Evolutionary conservation across 1,140 invertebrate species (phyloP).

Genomic region (Drosophila equinoxialis): DNA sequence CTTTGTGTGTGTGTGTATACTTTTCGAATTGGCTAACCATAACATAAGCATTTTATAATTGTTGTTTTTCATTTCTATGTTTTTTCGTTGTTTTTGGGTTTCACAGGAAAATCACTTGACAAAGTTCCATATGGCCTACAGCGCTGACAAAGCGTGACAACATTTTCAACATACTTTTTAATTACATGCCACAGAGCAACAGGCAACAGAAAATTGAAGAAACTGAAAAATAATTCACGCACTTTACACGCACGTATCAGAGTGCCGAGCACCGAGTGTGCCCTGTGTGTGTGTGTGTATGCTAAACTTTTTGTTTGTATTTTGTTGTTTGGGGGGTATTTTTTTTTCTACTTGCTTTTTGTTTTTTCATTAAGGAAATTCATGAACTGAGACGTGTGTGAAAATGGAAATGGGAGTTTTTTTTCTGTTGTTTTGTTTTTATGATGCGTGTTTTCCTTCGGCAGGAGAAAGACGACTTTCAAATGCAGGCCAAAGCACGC

Average conservation of each 20-base stretch:
- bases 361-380: constrained; percentile 70
- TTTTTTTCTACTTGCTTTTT: background rate
- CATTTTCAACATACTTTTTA: constrained; percentile 52
- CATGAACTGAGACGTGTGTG: constrained; percentile 53
- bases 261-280: constrained; percentile 6
- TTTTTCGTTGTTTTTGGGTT: background rate
- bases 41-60: background rate
- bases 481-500: constrained; percentile 45
- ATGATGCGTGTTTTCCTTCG: constrained; percentile 12
- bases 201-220: constrained; percentile 31
- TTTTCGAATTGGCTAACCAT: background rate
- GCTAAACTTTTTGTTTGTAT: constrained; percentile 20
- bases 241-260: constrained; percentile 53
- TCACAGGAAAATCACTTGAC: background rate
- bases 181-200: constrained; percentile 63
- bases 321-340: background rate
- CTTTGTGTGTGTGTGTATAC: background rate
- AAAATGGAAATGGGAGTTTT: background rate
- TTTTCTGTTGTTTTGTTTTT: constrained; percentile 19
- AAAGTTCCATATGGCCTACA: background rate
- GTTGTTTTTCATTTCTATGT: constrained; percentile 1
- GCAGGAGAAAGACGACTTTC: constrained; percentile 1
- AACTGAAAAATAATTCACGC: constrained; percentile 64
- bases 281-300: constrained; percentile 19
- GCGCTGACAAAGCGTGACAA: constrained; percentile 43